These are phyloP conservation scores for Syngnathus typhle DNA, from an alignment of 2,113 vertebrate genomes.

Conservation along the genomic window DNA sequence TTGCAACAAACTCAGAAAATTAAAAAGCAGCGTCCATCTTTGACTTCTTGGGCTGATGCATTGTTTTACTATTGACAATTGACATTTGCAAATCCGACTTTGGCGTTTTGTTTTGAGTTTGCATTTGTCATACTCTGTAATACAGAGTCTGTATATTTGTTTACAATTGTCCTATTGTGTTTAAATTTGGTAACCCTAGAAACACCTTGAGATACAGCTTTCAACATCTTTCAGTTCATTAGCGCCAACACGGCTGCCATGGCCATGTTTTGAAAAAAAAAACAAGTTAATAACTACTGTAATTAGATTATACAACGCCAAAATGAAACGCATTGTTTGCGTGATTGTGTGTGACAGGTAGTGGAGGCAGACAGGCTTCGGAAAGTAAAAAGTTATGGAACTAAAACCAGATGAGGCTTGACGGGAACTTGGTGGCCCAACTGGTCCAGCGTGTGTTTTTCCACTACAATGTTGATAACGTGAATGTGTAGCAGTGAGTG, in stretches of 20 bases:
- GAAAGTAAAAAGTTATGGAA: conserved; percentile 26
- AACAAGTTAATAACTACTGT: background rate
- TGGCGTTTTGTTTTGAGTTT: background rate
- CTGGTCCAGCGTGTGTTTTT: conserved; percentile 55
- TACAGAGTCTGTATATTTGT: background rate
- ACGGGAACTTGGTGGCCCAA: conserved; percentile 65
- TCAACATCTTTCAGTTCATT: background rate
- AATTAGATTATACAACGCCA: conserved; percentile 8
- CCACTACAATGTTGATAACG: conserved; percentile 47
- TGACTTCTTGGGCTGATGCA: no score
- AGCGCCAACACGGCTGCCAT: background rate
- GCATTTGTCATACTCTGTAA: background rate
- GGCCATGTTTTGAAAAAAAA: background rate
- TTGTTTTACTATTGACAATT: no score
- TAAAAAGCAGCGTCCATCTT: no score
- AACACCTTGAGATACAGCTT: background rate
- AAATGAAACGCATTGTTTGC: no score
- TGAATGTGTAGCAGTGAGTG: background rate
- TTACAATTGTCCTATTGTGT: background rate
- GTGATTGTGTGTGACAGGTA: background rate
- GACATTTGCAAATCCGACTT: no score
- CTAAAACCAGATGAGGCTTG: conserved; percentile 43
- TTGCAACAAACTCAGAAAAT: no score
- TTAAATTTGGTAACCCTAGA: background rate
- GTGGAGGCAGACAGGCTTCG: background rate